Conservation (phyloP, 2,113 vertebrate genomes). For the Spheniscus mendiculus region DNA sequence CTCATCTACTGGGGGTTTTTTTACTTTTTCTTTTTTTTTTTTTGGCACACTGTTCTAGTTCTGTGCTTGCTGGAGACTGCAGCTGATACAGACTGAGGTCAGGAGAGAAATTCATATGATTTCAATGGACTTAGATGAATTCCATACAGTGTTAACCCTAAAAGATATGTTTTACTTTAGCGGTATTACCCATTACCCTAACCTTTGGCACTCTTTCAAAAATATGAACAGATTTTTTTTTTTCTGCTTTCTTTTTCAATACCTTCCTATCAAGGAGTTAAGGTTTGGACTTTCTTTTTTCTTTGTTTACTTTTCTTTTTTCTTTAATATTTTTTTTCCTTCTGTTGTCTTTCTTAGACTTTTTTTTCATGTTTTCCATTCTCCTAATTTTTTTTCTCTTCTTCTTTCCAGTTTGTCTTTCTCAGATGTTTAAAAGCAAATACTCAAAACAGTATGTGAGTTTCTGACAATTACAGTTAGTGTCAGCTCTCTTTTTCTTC, state of each 20-base stretch:
- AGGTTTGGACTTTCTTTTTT: background rate
- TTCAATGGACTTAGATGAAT: background rate
- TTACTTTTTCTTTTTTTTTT: background rate
- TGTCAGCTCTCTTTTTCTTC: slow-evolving; percentile 12
- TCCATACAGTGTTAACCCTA: background rate
- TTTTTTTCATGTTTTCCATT: background rate
- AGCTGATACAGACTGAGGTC: background rate
- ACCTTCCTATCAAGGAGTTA: background rate
- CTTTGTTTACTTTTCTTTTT: background rate
- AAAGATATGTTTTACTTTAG: background rate
- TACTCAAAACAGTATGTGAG: background rate
- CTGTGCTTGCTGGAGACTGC: background rate
- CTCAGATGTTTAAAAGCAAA: background rate
- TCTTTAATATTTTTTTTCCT: background rate
- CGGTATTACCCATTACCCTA: background rate
- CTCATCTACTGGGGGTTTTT: accelerated
- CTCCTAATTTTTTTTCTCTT: background rate
- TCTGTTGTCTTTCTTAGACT: background rate
- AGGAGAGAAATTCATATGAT: background rate
- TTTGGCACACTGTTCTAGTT: background rate
- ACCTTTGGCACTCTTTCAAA: background rate
- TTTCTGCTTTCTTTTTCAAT: background rate
- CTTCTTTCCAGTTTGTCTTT: background rate
- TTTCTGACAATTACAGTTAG: slow-evolving; percentile 10
- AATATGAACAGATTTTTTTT: background rate